Evolutionary conservation across 2,888 invertebrate species (phyloP).

Genomic region (Cheilosia urbana): DNA sequence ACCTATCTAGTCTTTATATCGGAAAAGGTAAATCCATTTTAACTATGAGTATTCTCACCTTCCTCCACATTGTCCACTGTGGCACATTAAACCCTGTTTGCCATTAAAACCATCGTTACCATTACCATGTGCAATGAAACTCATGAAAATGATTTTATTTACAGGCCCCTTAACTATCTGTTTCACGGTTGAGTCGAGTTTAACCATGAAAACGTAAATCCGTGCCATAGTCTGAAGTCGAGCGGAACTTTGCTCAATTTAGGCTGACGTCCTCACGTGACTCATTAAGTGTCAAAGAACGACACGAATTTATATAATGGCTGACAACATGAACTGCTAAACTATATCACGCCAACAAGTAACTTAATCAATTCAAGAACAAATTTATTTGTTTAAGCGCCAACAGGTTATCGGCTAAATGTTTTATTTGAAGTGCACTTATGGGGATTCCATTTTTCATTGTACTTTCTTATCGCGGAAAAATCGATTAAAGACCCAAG

Average conservation of each 20-base stretch:
- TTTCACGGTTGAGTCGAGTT: neutral
- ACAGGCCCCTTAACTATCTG: neutral
- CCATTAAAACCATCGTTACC: no score
- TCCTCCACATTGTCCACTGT: no score
- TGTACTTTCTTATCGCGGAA: neutral
- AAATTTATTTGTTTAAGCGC: neutral
- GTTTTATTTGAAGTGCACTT: neutral
- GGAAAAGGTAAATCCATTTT: no score
- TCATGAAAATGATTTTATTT: neutral
- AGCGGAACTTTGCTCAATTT: neutral
- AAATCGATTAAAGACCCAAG: slow-evolving; percentile 1
- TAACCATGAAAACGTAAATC: neutral
- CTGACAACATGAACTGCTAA: neutral
- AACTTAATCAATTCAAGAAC: neutral
- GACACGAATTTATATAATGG: neutral
- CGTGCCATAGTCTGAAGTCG: neutral
- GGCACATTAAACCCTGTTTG: no score
- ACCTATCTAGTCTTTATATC: no score
- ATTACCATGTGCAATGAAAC: no score
- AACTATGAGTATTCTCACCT: no score
- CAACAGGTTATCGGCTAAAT: neutral
- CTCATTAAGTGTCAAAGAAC: neutral
- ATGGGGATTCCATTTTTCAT: neutral
- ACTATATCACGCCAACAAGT: neutral
- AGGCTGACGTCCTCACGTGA: neutral